Conservation (phyloP, 2,797 vertebrate genomes). For the Spheniscus humboldti region DNA sequence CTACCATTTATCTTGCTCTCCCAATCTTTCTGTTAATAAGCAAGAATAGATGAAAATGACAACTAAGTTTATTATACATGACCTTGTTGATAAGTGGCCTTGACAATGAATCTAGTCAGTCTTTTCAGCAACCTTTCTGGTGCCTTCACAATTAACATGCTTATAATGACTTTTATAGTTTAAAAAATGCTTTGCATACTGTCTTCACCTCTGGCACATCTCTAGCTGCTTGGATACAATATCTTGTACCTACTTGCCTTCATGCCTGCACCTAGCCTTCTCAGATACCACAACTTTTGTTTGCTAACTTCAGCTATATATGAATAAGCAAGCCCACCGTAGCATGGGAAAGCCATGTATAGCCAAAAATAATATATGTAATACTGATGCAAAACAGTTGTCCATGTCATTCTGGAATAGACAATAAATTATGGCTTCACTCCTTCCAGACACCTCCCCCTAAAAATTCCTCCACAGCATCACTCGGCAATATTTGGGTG, state of each 20-base stretch:
- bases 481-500: neutral
- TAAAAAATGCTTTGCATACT: neutral
- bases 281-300: neutral
- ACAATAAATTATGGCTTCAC: neutral
- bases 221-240: neutral
- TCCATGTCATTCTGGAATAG: neutral
- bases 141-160: neutral
- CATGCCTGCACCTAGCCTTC: neutral
- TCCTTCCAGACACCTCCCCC: neutral
- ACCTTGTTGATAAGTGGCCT: neutral
- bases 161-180: neutral
- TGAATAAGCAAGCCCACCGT: neutral
- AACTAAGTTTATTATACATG: neutral
- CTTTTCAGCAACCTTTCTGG: neutral
- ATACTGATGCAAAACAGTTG: neutral
- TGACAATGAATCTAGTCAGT: neutral
- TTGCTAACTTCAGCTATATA: neutral
- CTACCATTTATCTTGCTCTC: neutral
- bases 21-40: neutral
- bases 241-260: neutral
- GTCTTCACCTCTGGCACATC: neutral
- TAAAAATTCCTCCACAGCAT: neutral
- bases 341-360: accelerated
- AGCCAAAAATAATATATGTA: neutral
- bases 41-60: neutral